Percentiles rank a stretch among this genome's conserved stretches.
phyloP scores from a whole-genome alignment of 1,140 invertebrate genomes.

The Acromyrmex echinatior region DNA sequence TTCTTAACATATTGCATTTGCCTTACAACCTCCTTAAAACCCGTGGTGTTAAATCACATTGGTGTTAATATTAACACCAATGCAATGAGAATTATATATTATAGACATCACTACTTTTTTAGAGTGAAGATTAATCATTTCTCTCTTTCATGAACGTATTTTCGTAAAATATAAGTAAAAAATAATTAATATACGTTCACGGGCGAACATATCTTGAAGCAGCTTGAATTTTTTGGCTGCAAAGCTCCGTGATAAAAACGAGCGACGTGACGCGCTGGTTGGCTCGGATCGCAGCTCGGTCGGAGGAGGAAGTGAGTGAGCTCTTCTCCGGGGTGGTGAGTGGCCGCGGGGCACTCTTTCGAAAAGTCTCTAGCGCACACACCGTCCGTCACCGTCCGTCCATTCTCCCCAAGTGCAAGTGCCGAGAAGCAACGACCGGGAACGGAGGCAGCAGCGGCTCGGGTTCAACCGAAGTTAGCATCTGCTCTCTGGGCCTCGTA shows the following conservation, averaged over 20 bases:
- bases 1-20: no score
- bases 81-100: no score
- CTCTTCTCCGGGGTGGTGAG: conserved; percentile 47
- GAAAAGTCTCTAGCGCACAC: conserved; percentile 64
- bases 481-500: conserved; percentile 83
- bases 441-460: conserved; percentile 70
- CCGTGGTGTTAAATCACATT: no score
- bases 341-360: conserved; percentile 67
- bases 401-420: conserved; percentile 41
- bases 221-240: background rate
- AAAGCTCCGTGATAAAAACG: conserved; percentile 15
- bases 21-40: no score
- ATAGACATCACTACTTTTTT: no score
- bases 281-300: conserved; percentile 43
- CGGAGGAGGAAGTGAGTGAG: conserved; percentile 59
- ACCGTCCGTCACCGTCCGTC: conserved; percentile 48
- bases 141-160: background rate
- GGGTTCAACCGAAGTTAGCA: conserved; percentile 84
- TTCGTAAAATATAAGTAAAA: background rate
- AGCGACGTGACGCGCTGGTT: conserved; percentile 38
- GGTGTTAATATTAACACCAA: no score
- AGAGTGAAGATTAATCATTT: background rate
- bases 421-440: conserved; percentile 74
- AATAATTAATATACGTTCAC: background rate
- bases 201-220: background rate